Evolutionary conservation across 2,888 invertebrate genomes (phyloP), one percentile per base, ranked within the genome.

Genomic region (Drosophila multiciliata): DNA sequence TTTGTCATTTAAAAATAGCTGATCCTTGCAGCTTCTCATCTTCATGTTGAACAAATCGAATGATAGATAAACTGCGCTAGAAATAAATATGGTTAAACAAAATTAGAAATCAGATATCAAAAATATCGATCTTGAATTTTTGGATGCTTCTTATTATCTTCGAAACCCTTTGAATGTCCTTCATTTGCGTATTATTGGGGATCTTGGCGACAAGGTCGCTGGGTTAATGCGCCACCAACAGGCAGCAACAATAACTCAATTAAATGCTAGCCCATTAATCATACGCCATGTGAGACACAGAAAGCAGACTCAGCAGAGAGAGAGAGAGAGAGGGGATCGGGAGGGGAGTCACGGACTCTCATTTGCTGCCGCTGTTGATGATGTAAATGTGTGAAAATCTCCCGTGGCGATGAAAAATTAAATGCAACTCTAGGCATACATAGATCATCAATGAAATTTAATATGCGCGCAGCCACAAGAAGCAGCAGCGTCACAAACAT

Each of bases 401-500:
- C 91, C 91, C 83, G 89, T 78, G 75, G 91, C 65, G 89, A 87
- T 90, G 84, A 90, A 86, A 91, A 90, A 91, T 91, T 86, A 87
- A 88, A 91, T 83, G 90, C 84, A 91, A 77, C 78, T 80, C 83
- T 88, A 79, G 78, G 79, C 67, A 82, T 73, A 78, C 90, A 79
- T 90, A 78, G 91, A 91, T 91, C 91, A 91, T 89, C 89, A 91
- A 90, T 89, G 91, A 89, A 91, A 89, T 88, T 90, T 90, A 90
- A 91, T 91, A 89, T 90, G 91, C 77, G 69, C 45, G 32, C 71
- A 78, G 62, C 69, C 54, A 66, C 71, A 62, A 62, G 68, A 20
- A 23, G 53, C 53, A 35, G 23, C 33, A 36, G 23, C 55, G 57
- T 50, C 55, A 42, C 50, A 9, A 42, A 71, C 76, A 80, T 71